Base-by-base conservation (phyloP, 2,888 invertebrate species). In the Agrilus cyanescens region DNA sequence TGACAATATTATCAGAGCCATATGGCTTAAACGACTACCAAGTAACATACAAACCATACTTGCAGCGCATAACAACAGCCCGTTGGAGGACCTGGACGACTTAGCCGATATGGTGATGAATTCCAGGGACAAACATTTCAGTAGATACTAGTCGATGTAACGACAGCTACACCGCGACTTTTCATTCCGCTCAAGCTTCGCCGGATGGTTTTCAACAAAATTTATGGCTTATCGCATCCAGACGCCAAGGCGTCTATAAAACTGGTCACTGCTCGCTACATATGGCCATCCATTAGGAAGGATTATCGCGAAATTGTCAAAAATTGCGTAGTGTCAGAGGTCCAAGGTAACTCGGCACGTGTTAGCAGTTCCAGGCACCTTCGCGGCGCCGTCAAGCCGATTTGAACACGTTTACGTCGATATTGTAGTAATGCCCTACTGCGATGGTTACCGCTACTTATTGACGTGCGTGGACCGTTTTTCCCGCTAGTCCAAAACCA, bases 341-440 rank as follows among this genome's bases (percentile, higher is more conserved):
- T 13, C 46, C 6, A 56, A 58, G 33, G 46, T 56, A n/a, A 20
- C 42, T 1, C 48, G 50, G 4, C 56, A 54, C 37, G 42, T 44
- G 51, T 37, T 15, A 37, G 29, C 41, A 50, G 37, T 55, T 57
- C 2, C 36, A 46, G 4, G 43, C 41, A 1, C 45, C 61, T 4
- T 56, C 62, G 45, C 41, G 44, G 6, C 51, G 57, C 40, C 31
- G 62, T 1, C 60, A n/a, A n/a, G n/a, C n/a, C n/a, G n/a, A n/a
- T n/a, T n/a, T n/a, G n/a, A n/a, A n/a, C n/a, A n/a, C n/a, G n/a
- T n/a, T n/a, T n/a, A n/a, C n/a, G n/a, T n/a, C n/a, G 63, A 54
- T 2, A 43, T 55, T 12, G 51, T 49, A 7, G 52, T 52, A 1
- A 43, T 57, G 16, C 50, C 53, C n/a, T 7, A 32, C 2, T 45